These are phyloP conservation scores for Lanistes nyassanus DNA, from an alignment of 1,140 invertebrate genomes.

Conservation along the genomic window DNA sequence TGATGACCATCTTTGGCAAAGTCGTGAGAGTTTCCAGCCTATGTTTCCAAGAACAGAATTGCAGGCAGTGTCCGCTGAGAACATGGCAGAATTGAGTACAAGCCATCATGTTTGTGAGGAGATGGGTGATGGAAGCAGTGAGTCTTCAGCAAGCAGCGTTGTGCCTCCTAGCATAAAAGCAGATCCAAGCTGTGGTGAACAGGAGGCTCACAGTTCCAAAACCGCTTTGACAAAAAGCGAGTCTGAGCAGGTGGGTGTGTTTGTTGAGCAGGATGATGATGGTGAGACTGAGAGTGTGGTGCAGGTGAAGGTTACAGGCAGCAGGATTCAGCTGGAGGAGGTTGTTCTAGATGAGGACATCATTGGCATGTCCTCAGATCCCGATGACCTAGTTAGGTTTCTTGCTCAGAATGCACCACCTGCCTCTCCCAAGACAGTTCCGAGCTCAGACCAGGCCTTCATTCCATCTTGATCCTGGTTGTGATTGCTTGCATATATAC, in stretches of 20 bases:
- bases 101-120: not conserved
- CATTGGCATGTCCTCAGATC: constrained; percentile 40
- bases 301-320: constrained; percentile 50
- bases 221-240: constrained; percentile 19
- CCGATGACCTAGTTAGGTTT: constrained; percentile 43
- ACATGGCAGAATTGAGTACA: not conserved
- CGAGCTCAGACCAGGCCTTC: no score
- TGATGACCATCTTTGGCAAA: not conserved
- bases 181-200: not conserved
- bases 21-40: not conserved
- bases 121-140: not conserved
- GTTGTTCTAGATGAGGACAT: constrained; percentile 38
- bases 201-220: not conserved
- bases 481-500: no score
- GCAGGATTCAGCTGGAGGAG: constrained; percentile 49
- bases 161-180: no score
- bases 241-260: constrained; percentile 35
- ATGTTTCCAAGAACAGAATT: not conserved
- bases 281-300: constrained; percentile 46
- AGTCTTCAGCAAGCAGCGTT: constrained; percentile 5
- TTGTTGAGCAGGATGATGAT: constrained; percentile 47
- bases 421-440: not conserved
- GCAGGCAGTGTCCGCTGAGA: not conserved
- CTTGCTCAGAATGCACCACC: constrained; percentile 35
- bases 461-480: no score